Percentiles rank a stretch among this genome's conserved stretches.
These are phyloP conservation scores for Diabrotica undecimpunctata DNA, from an alignment of 1,140 invertebrate species.

Conservation along the genomic window DNA sequence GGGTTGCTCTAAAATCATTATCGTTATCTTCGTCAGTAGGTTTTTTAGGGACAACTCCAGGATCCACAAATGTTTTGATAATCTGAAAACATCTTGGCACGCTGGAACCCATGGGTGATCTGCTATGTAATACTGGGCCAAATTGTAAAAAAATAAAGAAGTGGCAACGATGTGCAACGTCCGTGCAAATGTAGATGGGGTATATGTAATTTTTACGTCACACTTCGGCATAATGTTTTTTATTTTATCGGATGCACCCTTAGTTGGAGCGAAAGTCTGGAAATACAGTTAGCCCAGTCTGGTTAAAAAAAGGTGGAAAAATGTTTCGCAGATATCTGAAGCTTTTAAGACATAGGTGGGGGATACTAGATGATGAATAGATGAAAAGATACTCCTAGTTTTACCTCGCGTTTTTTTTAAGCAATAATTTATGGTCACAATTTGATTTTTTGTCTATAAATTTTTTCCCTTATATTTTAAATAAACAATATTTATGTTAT, in stretches of 20 bases:
- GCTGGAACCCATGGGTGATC: conserved; percentile 85
- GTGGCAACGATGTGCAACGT: conserved; percentile 85
- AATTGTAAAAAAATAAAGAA: conserved; percentile 91
- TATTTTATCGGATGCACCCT: conserved; percentile 27
- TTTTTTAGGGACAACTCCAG: conserved; percentile 98
- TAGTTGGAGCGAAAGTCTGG: conserved; percentile 47
- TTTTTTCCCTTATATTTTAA: no score
- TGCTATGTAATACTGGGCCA: conserved; percentile 83
- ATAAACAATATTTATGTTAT: no score
- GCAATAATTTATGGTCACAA: no score
- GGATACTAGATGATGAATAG: no score
- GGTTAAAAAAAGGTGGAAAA: no score
- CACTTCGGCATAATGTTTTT: conserved; percentile 82
- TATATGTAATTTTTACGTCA: conserved; percentile 87
- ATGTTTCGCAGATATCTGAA: no score
- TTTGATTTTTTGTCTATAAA: no score
- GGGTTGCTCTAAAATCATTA: conserved; percentile 94
- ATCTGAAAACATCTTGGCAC: conserved; percentile 88
- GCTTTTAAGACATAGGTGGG: no score
- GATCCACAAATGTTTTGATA: conserved; percentile 99
- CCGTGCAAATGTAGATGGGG: conserved; percentile 96
- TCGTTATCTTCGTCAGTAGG: conserved; percentile 93
- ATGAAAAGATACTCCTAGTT: no score
- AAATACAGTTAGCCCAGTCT: no score
- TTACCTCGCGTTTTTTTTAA: no score